Evolutionary conservation across 2,113 vertebrate species (phyloP).

Genomic region (Nycticorax nycticorax): DNA sequence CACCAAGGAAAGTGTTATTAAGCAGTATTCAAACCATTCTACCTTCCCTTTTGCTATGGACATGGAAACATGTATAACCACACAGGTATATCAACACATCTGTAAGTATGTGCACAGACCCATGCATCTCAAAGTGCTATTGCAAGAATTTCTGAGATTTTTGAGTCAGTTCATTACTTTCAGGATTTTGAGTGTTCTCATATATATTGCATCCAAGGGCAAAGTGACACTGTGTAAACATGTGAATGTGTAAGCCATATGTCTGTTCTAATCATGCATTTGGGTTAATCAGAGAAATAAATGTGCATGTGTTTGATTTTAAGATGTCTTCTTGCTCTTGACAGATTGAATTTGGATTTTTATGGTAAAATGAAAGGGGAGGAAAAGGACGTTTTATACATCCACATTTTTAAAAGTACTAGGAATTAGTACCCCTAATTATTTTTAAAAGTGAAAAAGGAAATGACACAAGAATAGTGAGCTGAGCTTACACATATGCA

Average conservation of each 20-base stretch:
- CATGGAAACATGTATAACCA: background rate
- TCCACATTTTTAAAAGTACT: background rate
- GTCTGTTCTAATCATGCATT: background rate
- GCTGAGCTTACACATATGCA: background rate
- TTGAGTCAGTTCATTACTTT: background rate
- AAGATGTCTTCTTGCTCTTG: background rate
- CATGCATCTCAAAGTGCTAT: background rate
- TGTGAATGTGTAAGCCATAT: accelerated
- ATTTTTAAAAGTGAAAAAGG: background rate
- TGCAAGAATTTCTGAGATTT: background rate
- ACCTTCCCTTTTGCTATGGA: background rate
- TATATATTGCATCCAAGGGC: background rate
- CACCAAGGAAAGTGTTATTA: background rate
- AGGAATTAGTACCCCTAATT: background rate
- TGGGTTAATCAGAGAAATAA: background rate
- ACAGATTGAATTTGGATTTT: background rate
- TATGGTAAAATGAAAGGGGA: background rate
- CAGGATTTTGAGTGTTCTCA: background rate
- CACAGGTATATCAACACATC: background rate
- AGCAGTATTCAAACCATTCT: background rate
- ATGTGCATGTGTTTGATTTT: background rate
- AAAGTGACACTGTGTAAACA: background rate
- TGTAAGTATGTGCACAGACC: background rate
- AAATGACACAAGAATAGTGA: background rate
- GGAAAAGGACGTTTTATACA: background rate